A percentile compares a stretch with the other conserved stretches of the same genome.
These are phyloP conservation scores for Chloebia gouldiae DNA, from an alignment of 2,113 vertebrate genomes.

Conservation along the genomic window DNA sequence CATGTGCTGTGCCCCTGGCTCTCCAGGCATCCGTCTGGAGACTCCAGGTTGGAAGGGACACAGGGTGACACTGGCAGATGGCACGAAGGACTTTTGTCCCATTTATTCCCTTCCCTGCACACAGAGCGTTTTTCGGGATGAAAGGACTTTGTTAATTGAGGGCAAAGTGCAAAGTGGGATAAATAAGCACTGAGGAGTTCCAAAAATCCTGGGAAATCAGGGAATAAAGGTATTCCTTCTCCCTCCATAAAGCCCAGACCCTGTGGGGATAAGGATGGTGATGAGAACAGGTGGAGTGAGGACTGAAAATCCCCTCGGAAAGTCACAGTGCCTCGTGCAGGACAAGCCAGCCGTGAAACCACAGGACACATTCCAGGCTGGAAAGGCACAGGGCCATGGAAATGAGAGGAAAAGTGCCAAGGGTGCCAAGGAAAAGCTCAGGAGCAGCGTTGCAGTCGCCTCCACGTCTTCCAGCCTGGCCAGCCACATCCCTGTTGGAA, in stretches of 20 bases:
- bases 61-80: background rate
- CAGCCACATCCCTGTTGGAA: background rate
- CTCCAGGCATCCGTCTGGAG: background rate
- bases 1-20: background rate
- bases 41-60: background rate
- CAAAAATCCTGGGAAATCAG: background rate
- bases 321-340: background rate
- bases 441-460: fast-evolving
- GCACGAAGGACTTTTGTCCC: background rate
- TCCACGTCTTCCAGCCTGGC: background rate
- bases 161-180: background rate
- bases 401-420: background rate
- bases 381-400: background rate
- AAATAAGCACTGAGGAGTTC: background rate
- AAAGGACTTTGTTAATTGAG: background rate
- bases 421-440: background rate
- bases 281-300: background rate
- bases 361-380: background rate
- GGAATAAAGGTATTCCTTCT: background rate
- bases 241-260: background rate
- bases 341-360: background rate
- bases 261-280: background rate
- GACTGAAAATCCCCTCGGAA: background rate
- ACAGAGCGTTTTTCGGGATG: background rate
- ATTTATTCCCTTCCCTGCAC: background rate